Base-by-base conservation (phyloP, 2,888 invertebrate species). In the Disparrhopalites patrizii region DNA sequence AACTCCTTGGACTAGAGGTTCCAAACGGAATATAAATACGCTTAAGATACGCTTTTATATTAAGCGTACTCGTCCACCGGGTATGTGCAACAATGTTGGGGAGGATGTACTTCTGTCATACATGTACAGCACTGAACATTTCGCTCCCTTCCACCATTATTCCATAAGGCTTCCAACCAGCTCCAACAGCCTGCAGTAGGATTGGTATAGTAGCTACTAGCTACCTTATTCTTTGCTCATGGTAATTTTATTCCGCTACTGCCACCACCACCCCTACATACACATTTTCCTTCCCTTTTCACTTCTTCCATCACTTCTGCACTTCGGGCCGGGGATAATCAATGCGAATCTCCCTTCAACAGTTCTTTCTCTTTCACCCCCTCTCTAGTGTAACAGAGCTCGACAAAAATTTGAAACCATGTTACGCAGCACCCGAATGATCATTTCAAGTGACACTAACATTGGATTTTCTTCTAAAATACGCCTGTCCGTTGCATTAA, bases 91-190 rank as follows among this genome's bases (percentile, higher is more conserved):
- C 23, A 23, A 47, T n/a, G n/a, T 43, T 15, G 7, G 15, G 8
- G 36, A 15, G 36, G 8, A 36, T 36, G 7, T 15, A 36, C 36
- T 36, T 10, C 15, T 7, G 15, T 13, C 18, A n/a, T n/a, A 47
- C 18, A 47, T 7, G 18, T 7, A 52, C 13, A 52, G 1, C 40
- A 36, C 23, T 40, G 25, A 43, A 18, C 25, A 20, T 57, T 57
- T 57, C 57, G 40, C 57, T 55, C 55, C 55, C 15, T 5, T 56
- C 23, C 56, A 36, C 40, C 57, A 28, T 23, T 40, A 57, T 40
- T 57, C 38, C 23, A 57, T 43, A 40, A 28, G 36, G 40, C 38
- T 40, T 27, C 57, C n/a, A 36, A 38, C 20, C 28, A 18, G 27
- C 27, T 57, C 23, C n/a, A 47, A 25, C n/a, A n/a, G n/a, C n/a